These are phyloP conservation scores for Molossus alvarezi DNA, from an alignment of 2,797 vertebrate species.

Conservation along the genomic window DNA sequence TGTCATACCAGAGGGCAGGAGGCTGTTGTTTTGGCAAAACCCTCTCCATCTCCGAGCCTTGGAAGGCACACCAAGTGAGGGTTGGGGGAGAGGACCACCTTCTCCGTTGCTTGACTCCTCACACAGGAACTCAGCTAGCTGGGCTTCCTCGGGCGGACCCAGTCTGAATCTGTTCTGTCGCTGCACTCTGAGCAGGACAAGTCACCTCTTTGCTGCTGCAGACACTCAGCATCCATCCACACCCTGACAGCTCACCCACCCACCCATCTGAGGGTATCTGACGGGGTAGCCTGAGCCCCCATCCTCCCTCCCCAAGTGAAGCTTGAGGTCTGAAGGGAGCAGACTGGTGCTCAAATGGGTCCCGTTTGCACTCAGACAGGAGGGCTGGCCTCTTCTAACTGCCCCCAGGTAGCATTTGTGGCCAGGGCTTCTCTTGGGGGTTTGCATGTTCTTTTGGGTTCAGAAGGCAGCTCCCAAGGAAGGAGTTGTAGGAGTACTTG, in stretches of 20 bases:
- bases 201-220: neutral
- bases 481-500: neutral
- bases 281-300: neutral
- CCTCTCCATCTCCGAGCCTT: neutral
- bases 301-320: neutral
- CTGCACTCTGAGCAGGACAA: neutral
- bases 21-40: neutral
- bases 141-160: neutral
- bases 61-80: neutral
- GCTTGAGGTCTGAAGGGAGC: neutral
- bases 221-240: neutral
- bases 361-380: accelerated
- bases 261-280: neutral
- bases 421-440: neutral
- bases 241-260: neutral
- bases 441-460: neutral
- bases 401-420: neutral
- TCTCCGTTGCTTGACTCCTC: neutral
- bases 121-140: neutral
- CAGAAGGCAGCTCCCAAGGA: neutral
- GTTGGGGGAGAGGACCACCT: accelerated
- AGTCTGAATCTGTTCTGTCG: neutral
- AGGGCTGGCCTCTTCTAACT: neutral
- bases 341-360: accelerated
- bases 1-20: neutral